Conservation (phyloP, 2,888 invertebrate species). For the Monopis laevigella region DNA sequence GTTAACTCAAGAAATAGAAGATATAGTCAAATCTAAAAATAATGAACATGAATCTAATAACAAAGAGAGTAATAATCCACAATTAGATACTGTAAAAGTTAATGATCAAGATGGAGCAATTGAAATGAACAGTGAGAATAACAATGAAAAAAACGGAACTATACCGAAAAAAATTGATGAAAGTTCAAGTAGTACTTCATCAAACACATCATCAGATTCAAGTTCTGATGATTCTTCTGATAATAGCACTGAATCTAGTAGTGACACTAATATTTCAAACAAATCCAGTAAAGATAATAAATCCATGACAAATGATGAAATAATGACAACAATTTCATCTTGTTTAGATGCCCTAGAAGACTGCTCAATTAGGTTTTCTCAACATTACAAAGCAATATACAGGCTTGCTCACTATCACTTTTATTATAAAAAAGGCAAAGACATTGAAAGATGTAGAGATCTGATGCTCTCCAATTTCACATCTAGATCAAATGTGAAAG, state of each 20-base stretch:
- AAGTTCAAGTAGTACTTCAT: slow-evolving; percentile 42
- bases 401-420: slow-evolving; percentile 86
- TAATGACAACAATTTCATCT: slow-evolving; percentile 69
- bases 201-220: slow-evolving; percentile 57
- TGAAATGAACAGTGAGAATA: slow-evolving; percentile 21
- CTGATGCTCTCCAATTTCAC: slow-evolving; percentile 75
- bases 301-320: slow-evolving; percentile 59
- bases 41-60: slow-evolving; percentile 21
- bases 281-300: slow-evolving; percentile 44
- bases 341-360: slow-evolving; percentile 84
- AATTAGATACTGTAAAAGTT: slow-evolving; percentile 14
- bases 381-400: slow-evolving; percentile 93
- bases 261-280: slow-evolving; percentile 60
- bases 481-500: slow-evolving; percentile 71
- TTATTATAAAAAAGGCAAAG: slow-evolving; percentile 73
- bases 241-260: slow-evolving; percentile 59
- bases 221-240: slow-evolving; percentile 66
- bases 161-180: slow-evolving; percentile 32
- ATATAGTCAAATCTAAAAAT: background rate
- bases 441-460: slow-evolving; percentile 75
- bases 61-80: background rate
- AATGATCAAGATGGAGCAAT: slow-evolving; percentile 19
- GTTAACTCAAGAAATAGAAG: background rate
- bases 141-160: slow-evolving; percentile 21
- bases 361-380: slow-evolving; percentile 85